These are phyloP conservation scores for Cyrtodaria siliqua DNA, from an alignment of 2,888 invertebrate genomes.

Conservation along the genomic window DNA sequence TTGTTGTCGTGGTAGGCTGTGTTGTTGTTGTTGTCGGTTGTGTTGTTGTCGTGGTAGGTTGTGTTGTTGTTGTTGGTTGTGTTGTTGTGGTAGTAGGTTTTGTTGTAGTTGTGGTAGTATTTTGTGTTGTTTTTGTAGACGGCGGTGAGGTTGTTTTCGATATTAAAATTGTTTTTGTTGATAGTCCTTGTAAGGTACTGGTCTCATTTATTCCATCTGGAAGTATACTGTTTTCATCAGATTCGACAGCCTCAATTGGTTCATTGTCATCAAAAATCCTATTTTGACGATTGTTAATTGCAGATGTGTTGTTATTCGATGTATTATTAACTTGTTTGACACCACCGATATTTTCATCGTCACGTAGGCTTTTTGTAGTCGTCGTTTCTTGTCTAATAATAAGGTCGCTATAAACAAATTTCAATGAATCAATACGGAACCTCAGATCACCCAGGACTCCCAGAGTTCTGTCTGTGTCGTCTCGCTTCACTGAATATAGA, in stretches of 20 bases:
- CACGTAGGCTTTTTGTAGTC: neutral
- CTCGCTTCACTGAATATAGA: constrained; percentile 41
- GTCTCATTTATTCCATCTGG: neutral
- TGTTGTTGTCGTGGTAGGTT: neutral
- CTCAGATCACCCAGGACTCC: constrained; percentile 43
- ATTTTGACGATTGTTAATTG: neutral
- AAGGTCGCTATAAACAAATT: constrained; percentile 6
- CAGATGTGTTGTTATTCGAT: no score
- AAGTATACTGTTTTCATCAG: neutral
- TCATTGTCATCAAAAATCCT: constrained; percentile 4
- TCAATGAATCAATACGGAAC: constrained; percentile 31
- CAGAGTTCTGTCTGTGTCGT: constrained; percentile 19
- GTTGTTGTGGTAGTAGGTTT: neutral
- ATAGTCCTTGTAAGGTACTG: no score
- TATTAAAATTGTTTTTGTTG: no score
- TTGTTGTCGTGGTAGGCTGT: neutral
- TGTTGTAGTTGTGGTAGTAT: no score
- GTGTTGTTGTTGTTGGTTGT: constrained; percentile 3
- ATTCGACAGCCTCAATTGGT: neutral
- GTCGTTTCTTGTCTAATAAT: neutral
- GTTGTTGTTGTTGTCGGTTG: neutral
- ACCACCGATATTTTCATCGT: neutral
- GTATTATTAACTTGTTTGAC: no score
- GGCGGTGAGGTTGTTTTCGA: neutral
- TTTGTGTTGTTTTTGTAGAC: neutral